Base-by-base conservation (phyloP, 2,888 invertebrate genomes). In the Elegia similella region DNA sequence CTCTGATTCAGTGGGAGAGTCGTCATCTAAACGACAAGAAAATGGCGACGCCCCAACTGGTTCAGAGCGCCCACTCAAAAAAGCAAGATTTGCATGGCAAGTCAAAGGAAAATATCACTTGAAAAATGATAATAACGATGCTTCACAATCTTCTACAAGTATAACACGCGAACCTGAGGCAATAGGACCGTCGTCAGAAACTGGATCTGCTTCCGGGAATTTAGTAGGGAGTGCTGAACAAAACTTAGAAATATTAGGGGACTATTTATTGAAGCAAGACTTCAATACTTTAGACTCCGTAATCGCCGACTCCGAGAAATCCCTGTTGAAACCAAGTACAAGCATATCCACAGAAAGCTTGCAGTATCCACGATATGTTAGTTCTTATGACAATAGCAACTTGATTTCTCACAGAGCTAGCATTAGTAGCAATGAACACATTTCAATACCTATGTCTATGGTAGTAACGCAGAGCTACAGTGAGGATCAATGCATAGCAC, bases 1-100 rank as follows among this genome's bases (percentile, higher is more conserved):
- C 57, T 69, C 83, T 62, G 80, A 80, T 73, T 76, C 79, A 58
- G 61, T 71, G 62, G 92, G 88, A 59, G 89, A 92, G 69, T 84
- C 92, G 61, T 92, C 93, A 61, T 82, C 86, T 69, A 91, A 86
- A 79, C 84, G 84, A 76, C 87, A 84, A 82, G 90, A 92, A 82
- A 87, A 89, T 88, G 88, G 92, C 91, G 86, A 88, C 88, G 86
- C 78, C 64, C 75, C 80, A 57, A 75, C 78, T 73, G 92, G 92
- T 65, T 83, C 86, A 58, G 92, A 93, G 70, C 92, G 93, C 82
- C 94, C 94, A 73, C 87, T 93, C 67, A 94, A 94, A 79, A 94
- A 94, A 82, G 94, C 94, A 59, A 88, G 93, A 69, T 94, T 93
- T 82, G 91, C 94, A 57, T 94, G 94, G 94, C 93, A 94, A 89